Evolutionary conservation across 2,797 vertebrate genomes (phyloP).

Genomic region (Argya squamiceps): DNA sequence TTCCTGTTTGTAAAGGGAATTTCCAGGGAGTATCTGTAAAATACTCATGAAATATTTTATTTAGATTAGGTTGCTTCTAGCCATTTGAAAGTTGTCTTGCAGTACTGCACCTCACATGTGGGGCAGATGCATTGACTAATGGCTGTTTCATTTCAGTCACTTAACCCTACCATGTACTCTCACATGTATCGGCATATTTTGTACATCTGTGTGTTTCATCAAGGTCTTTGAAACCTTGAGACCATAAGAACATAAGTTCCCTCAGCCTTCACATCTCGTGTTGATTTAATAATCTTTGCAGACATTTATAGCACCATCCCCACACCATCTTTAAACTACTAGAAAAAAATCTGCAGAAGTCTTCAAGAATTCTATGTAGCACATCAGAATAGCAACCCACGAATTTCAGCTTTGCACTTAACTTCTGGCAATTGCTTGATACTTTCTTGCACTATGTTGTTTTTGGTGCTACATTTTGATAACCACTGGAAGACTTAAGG

Average conservation of each 20-base stretch:
- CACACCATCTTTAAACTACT: neutral
- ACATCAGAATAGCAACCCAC: neutral
- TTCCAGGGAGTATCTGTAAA: neutral
- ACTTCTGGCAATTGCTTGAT: neutral
- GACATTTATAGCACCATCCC: neutral
- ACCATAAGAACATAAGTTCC: neutral
- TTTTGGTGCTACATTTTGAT: conserved; percentile 3
- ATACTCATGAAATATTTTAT: neutral
- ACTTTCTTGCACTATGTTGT: neutral
- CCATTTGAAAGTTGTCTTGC: neutral
- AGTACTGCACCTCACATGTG: accelerated
- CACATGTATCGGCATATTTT: neutral
- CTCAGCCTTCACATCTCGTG: neutral
- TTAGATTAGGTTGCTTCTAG: neutral
- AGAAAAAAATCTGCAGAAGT: neutral
- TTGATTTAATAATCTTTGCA: neutral
- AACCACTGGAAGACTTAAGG: neutral
- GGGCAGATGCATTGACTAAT: neutral
- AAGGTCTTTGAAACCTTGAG: neutral
- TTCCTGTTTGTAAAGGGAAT: neutral
- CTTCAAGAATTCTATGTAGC: neutral
- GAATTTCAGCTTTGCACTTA: neutral
- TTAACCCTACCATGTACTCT: neutral
- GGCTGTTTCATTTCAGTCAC: neutral
- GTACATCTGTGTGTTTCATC: neutral